Percentiles rank a stretch among this genome's conserved stretches.
phyloP scores from a whole-genome alignment of 2,113 vertebrate genomes.

The Nothobranchius furzeri region DNA sequence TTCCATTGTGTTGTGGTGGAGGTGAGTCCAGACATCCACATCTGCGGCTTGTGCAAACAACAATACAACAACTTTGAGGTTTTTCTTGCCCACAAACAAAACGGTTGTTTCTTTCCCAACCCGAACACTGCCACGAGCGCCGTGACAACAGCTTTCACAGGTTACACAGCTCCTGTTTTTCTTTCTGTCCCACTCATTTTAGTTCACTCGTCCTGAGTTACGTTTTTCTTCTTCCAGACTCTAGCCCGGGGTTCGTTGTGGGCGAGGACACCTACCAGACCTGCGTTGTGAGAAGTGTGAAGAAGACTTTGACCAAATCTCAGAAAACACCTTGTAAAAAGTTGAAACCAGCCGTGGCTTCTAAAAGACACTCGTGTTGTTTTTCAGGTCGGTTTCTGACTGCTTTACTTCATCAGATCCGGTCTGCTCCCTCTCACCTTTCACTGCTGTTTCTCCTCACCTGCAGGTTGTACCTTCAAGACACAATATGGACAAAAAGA shows the following conservation, averaged over 20 bases:
- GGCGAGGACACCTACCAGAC: constrained; percentile 92
- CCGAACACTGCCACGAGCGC: constrained; percentile 65
- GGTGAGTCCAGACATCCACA: constrained; percentile 94
- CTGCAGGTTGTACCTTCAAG: constrained; percentile 93
- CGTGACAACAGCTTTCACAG: constrained; percentile 82
- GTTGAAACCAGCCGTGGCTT: constrained; percentile 76
- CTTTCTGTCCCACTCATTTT: background rate
- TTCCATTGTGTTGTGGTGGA: constrained; percentile 85
- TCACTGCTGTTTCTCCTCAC: no score
- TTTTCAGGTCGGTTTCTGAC: constrained; percentile 84
- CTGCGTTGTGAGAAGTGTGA: constrained; percentile 84
- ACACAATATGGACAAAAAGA: constrained; percentile 98
- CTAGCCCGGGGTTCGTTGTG: constrained; percentile 87
- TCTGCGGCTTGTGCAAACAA: constrained; percentile 96
- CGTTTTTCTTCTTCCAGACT: constrained; percentile 70
- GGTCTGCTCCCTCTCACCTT: no score
- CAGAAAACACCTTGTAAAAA: constrained; percentile 86
- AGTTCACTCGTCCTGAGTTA: background rate
- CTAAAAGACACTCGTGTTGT: constrained; percentile 89
- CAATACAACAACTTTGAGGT: constrained; percentile 93
- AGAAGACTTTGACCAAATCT: constrained; percentile 81
- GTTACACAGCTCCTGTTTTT: constrained; percentile 51
- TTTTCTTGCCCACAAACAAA: constrained; percentile 93
- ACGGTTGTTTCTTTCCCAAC: constrained; percentile 84
- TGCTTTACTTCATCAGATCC: background rate